Base-by-base conservation (phyloP, 1,140 invertebrate species). In the Oncopeltus fasciatus region DNA sequence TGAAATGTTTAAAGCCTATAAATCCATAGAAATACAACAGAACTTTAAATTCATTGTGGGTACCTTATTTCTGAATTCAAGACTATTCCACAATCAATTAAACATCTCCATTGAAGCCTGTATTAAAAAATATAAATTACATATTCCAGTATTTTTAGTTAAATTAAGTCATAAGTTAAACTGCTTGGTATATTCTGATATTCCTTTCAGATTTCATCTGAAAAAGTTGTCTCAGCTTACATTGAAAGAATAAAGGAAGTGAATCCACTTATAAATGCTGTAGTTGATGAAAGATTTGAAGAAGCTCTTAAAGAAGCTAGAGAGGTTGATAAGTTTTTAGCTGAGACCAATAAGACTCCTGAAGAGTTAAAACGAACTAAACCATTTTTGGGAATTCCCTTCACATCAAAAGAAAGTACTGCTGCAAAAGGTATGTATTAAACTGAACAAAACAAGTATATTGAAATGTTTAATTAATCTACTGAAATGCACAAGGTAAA, bases 341-440 rank as follows among this genome's bases (percentile, higher is more conserved):
- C 75, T 61, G 75, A 72, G 20, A 76, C 80, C 11, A 67, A 69
- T 53, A 68, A 78, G n/a, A 69, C 72, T 0, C 75, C 81, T 16
- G 76, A 81, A 21, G 74, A 80, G 60, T 77, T 86, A 56, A 66
- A 75, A 58, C 24, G 53, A n/a, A 71, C 77, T 57, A 82, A 81
- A 74, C 86, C 85, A 43, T 86, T 87, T 66, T 71, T 88, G 31
- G 87, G 87, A 26, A 82, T 94, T 20, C 91, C 91, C 2, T 92
- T 94, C 70, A 91, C 88, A 24, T 81, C 78, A n/a, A 85, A 85
- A 73, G 82, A 84, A 67, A 81, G 80, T 59, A 80, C 80, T 64
- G 70, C 72, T 67, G 77, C 74, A 2, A 74, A 79, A 77, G 81
- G 81, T 81, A 29, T 11, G 21, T n/a, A 28, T n/a, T n/a, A n/a